Base-by-base conservation (phyloP, 2,888 invertebrate genomes). In the Eupithecia insigniata region DNA sequence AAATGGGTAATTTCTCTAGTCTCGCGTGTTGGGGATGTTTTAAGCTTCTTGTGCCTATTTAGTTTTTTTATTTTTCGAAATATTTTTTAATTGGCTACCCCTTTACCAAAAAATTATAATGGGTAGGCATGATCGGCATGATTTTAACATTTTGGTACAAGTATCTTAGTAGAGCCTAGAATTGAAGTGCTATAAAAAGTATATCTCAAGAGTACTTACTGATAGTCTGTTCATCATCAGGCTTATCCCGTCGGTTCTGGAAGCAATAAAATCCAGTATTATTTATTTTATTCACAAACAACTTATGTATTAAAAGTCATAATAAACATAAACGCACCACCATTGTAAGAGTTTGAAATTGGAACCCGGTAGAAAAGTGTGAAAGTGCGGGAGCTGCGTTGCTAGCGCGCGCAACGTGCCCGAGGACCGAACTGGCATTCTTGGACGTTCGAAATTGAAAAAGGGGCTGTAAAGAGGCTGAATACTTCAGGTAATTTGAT, bases 191-290 rank as follows among this genome's bases (percentile, higher is more conserved):
- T 51, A 26, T 4, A 55, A 55, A 46, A 51, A 3, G 55, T 55
- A 22, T 22, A n/a, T n/a, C n/a, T 26, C 5, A 26, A 55, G 55
- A 26, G 12, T 55, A 93, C 94, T 94, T 81, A 95, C 95, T 94
- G 72, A 92, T 88, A 66, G 94, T 92, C 83, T 95, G 94, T 81
- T 94, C 94, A 76, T 94, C 94, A 77, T 94, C 94, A 64, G 92
- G 86, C 83, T 90, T 90, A 70, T 83, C 89, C 67, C 80, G 81
- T 76, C 85, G 82, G 61, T 85, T 89, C 89, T 92, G 91, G 73
- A 90, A 88, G 79, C 71, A 81, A 69, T 22, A 70, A 74, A 55
- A 71, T 64, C 64, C 72, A 43, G 75, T 67, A 62, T 62, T 76
- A 72, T 67, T 43, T 68, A 72, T 51, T 32, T 62, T 1, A 10